Evolutionary conservation across 2,113 vertebrate species (phyloP).

Genomic region (Gobius niger): DNA sequence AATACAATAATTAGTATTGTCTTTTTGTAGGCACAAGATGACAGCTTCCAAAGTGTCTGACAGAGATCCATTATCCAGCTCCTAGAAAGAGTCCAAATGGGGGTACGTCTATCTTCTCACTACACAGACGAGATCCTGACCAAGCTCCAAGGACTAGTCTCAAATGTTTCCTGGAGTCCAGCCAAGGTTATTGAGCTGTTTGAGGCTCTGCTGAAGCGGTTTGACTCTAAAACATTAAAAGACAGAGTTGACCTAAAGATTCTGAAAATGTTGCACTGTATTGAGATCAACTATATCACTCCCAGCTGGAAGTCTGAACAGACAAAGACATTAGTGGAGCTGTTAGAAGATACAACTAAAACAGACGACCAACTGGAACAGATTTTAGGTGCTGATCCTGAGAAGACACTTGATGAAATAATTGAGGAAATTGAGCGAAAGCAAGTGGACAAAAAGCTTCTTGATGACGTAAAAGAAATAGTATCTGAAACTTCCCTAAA

Average conservation of each 20-base stretch:
- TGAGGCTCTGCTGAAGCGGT: constrained; percentile 36
- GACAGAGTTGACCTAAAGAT: constrained; percentile 25
- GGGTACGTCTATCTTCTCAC: not conserved
- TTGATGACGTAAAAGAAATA: constrained; percentile 26
- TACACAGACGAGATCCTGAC: constrained; percentile 8
- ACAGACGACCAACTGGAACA: constrained; percentile 16
- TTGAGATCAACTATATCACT: constrained; percentile 53
- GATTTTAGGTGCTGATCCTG: not conserved
- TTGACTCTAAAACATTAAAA: constrained; percentile 1
- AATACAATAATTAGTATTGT: not conserved
- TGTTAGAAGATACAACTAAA: not conserved
- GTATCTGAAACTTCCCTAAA: constrained; percentile 11
- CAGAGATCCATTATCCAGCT: not conserved
- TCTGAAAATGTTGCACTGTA: constrained; percentile 48
- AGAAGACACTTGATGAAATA: constrained; percentile 54
- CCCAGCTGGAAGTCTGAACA: not conserved
- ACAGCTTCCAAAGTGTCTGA: not conserved
- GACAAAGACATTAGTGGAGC: not conserved
- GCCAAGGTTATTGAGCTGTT: constrained; percentile 19
- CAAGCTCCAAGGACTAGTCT: constrained; percentile 39
- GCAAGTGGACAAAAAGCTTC: constrained; percentile 20
- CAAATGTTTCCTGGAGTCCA: constrained; percentile 35
- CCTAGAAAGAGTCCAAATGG: not conserved
- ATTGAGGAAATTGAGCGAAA: constrained; percentile 45
- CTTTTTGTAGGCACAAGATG: not conserved